Conservation (phyloP, 1,140 invertebrate genomes). For the Drosophila tristis region DNA sequence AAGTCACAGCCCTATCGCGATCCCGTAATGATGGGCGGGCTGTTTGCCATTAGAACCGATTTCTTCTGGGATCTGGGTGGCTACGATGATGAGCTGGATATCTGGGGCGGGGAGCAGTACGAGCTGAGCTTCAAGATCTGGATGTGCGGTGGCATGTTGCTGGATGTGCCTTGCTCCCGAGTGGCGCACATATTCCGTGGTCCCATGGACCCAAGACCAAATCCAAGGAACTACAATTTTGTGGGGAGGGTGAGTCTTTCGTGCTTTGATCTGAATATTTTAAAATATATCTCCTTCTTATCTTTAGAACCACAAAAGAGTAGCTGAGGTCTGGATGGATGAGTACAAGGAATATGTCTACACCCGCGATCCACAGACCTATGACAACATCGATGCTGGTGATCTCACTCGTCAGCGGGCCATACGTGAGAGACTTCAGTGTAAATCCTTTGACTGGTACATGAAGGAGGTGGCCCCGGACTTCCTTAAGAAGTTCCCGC, state of each 20-base stretch:
- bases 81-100: constrained; percentile 95
- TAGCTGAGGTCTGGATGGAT: constrained; percentile 96
- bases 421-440: constrained; percentile 88
- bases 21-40: constrained; percentile 98
- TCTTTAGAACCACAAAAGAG: constrained; percentile 88
- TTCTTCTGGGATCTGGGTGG: constrained; percentile 98
- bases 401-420: constrained; percentile 89
- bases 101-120: constrained; percentile 99
- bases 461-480: constrained; percentile 93
- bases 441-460: constrained; percentile 94
- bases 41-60: constrained; percentile 94
- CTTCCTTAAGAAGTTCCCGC: constrained; percentile 90
- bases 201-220: constrained; percentile 92
- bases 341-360: constrained; percentile 92
- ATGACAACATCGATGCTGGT: constrained; percentile 87
- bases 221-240: constrained; percentile 88
- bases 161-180: constrained; percentile 95
- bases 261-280: neutral
- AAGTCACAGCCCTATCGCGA: constrained; percentile 91
- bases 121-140: constrained; percentile 98
- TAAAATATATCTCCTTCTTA: neutral
- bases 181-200: constrained; percentile 93
- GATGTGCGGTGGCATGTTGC: constrained; percentile 96
- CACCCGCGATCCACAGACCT: constrained; percentile 87
- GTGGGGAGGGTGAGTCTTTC: constrained; percentile 54